Evolutionary conservation across 1,140 invertebrate genomes (phyloP).

Genomic region (Heliconius eleuchia): DNA sequence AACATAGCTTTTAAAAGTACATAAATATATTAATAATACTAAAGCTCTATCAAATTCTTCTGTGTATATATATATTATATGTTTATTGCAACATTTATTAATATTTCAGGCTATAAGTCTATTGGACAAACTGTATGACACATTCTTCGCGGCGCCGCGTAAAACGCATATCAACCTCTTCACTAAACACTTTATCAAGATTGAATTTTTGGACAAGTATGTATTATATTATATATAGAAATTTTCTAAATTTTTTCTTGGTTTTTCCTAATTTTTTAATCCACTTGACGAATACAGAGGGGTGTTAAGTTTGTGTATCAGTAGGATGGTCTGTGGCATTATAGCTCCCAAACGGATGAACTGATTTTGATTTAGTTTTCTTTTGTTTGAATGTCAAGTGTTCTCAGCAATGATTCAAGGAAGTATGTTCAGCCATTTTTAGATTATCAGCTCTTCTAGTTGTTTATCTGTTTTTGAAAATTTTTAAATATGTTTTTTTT

Average conservation of each 20-base stretch:
- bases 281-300: no score
- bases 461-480: constrained; percentile 26
- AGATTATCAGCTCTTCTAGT: no score
- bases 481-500: constrained; percentile 46
- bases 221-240: constrained; percentile 53
- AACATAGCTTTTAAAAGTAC: background rate
- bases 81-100: constrained; percentile 72
- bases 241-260: background rate
- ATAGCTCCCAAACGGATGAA: no score
- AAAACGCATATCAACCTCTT: constrained; percentile 73
- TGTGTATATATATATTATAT: constrained; percentile 50
- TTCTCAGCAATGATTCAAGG: no score
- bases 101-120: constrained; percentile 79
- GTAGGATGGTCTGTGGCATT: no score
- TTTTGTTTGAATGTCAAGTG: no score
- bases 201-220: constrained; percentile 81
- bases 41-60: constrained; percentile 22
- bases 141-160: constrained; percentile 73
- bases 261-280: background rate
- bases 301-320: no score
- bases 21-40: background rate
- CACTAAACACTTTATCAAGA: constrained; percentile 80
- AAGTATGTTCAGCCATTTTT: no score
- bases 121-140: constrained; percentile 80
- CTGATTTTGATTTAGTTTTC: no score